A percentile compares a stretch with the other conserved stretches of the same genome.
phyloP scores from a whole-genome alignment of 2,888 invertebrate genomes.

The Athalia circularis region DNA sequence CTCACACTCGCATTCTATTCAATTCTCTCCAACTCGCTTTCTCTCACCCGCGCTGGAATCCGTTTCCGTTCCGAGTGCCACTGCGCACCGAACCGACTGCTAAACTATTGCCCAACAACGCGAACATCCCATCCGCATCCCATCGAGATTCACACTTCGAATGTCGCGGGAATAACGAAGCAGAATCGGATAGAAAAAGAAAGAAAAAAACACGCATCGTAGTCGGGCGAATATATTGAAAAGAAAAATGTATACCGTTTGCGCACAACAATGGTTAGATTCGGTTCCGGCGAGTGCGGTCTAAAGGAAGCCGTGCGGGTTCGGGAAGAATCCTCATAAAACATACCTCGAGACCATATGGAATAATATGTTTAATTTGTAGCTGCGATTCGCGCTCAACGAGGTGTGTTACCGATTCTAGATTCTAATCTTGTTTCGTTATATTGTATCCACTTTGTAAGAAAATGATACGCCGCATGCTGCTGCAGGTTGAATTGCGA shows the following conservation, averaged over 20 bases:
- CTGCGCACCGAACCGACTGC: slow-evolving; percentile 61
- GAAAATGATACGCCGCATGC: slow-evolving; percentile 11
- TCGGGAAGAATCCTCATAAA: not conserved
- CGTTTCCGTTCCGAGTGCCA: slow-evolving; percentile 71
- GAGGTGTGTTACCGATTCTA: not conserved
- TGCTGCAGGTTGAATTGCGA: not conserved
- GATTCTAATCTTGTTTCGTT: slow-evolving; percentile 2
- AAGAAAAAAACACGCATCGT: not conserved
- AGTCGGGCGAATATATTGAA: too few species aligned
- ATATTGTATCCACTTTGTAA: not conserved
- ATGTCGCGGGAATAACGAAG: not conserved
- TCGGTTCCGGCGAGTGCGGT: too few species aligned
- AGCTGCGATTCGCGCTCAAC: not conserved
- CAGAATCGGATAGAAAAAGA: not conserved
- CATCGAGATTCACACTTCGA: not conserved
- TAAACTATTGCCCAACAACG: slow-evolving; percentile 62
- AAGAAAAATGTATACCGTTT: too few species aligned
- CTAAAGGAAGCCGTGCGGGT: not conserved
- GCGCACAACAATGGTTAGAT: too few species aligned
- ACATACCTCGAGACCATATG: too few species aligned
- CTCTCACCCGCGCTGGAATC: slow-evolving; percentile 68
- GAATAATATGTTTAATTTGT: not conserved
- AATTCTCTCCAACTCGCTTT: slow-evolving; percentile 63
- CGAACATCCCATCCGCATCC: not conserved
- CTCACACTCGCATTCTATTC: slow-evolving; percentile 56